Evolutionary conservation across 2,888 invertebrate species (phyloP), one percentile per base, ranked within the genome.

Genomic region (Catocala fraxini): DNA sequence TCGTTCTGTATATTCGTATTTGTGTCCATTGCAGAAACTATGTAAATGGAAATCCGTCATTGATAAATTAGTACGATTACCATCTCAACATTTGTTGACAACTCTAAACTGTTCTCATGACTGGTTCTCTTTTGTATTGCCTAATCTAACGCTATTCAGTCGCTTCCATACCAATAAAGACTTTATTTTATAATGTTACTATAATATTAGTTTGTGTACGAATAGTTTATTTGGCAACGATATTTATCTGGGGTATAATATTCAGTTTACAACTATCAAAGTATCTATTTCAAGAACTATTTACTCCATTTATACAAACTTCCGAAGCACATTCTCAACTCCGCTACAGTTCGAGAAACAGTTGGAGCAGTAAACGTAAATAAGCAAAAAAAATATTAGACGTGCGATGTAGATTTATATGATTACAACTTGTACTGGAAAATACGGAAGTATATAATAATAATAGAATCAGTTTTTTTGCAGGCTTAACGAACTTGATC

Each of bases 401-500:
- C 43, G 48, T n/a, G 63, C 34, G 65, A 63, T 71, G 53, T 65
- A 65, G 70, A 69, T 71, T 61, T 67, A 34, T 55, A 59, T 65
- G 56, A 65, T 63, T 58, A 58, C 43, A 56, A 53, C 41, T 56
- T 46, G 39, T 59, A 60, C 61, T 61, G 47, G 55, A 60, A 47
- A 66, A 66, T 62, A 68, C 68, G 73, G 76, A 70, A 75, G 65
- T 68, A 69, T 48, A 59, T 59, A 71, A 79, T 63, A 63, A 75
- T 78, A 79, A 79, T 71, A 76, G 69, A 65, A 64, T 69, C 56
- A 65, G 68, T 73, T 71, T 69, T 43, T 67, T 85, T 85, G 67
- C 83, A 95, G 95, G 95, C 48, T 83, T 96, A 75, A 86, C 88
- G 46, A 91, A 92, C 66, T 84, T 96, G 65, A 87, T 92, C 68